A percentile compares a stretch with the other conserved stretches of the same genome.
phyloP scores from a whole-genome alignment of 2,113 vertebrate species.

The Herpetotheres cachinnans region DNA sequence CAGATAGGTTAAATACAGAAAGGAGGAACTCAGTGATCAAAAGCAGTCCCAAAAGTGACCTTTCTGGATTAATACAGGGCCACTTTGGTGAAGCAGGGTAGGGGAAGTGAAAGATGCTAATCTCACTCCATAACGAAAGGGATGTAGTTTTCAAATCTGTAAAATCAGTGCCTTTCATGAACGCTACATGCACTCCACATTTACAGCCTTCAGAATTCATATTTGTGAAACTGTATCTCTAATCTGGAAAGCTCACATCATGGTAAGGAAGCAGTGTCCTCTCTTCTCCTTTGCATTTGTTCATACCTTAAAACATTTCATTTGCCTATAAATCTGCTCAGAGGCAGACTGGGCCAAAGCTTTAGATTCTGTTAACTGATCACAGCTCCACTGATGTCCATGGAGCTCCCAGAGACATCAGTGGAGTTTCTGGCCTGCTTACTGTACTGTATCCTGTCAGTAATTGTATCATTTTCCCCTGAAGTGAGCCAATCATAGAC shows the following conservation, averaged over 20 bases:
- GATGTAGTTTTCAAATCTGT: background rate
- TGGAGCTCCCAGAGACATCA: background rate
- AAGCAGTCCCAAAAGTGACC: background rate
- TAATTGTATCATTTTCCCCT: background rate
- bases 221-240: background rate
- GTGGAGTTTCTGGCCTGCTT: background rate
- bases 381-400: background rate
- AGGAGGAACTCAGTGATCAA: background rate
- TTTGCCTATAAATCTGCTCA: background rate
- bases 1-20: background rate
- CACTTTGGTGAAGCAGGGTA: background rate
- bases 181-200: background rate
- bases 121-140: background rate
- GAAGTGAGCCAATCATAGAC: background rate
- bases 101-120: background rate
- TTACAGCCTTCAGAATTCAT: accelerated
- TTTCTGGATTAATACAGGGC: background rate
- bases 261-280: accelerated
- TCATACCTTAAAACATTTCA: background rate
- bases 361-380: background rate
- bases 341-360: background rate
- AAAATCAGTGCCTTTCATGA: background rate
- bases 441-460: too few relatives aligned
- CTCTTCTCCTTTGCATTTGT: background rate
- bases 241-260: background rate